These are phyloP conservation scores for Theonella swinhoei DNA, from an alignment of 37 sponge, comb jelly and placozoan species.

Conservation along the genomic window DNA sequence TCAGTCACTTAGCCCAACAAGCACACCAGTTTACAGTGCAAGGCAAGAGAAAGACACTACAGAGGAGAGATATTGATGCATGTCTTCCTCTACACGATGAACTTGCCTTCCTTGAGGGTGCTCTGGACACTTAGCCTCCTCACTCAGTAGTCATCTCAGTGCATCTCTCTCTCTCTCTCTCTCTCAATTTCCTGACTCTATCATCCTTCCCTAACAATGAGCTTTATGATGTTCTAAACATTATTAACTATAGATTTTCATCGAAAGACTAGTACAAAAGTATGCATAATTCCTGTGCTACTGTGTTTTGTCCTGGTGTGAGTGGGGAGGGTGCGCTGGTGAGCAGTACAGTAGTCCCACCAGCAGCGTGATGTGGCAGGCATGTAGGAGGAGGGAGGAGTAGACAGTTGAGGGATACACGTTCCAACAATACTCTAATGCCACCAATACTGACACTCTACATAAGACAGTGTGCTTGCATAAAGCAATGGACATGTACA, in stretches of 20 bases:
- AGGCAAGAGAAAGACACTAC: constrained; percentile 71
- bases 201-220: too few relatives aligned
- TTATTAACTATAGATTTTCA: too few relatives aligned
- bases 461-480: background rate
- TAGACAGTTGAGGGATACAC: constrained; percentile 81
- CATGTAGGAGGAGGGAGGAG: constrained; percentile 77
- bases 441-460: constrained; percentile 72
- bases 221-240: too few relatives aligned
- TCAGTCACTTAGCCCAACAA: constrained; percentile 39
- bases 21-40: constrained; percentile 41
- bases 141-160: too few relatives aligned
- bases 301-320: background rate
- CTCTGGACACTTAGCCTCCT: constrained; percentile 36
- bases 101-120: constrained; percentile 62
- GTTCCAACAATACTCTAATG: constrained; percentile 88
- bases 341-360: background rate
- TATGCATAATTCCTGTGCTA: too few relatives aligned
- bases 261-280: too few relatives aligned
- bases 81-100: constrained; percentile 49
- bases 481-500: background rate
- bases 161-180: too few relatives aligned
- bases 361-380: constrained; percentile 51
- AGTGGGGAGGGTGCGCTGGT: background rate
- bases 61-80: constrained; percentile 60
- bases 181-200: too few relatives aligned